Base-by-base conservation (phyloP, 1,140 invertebrate genomes). In the Anastrepha ludens region DNA sequence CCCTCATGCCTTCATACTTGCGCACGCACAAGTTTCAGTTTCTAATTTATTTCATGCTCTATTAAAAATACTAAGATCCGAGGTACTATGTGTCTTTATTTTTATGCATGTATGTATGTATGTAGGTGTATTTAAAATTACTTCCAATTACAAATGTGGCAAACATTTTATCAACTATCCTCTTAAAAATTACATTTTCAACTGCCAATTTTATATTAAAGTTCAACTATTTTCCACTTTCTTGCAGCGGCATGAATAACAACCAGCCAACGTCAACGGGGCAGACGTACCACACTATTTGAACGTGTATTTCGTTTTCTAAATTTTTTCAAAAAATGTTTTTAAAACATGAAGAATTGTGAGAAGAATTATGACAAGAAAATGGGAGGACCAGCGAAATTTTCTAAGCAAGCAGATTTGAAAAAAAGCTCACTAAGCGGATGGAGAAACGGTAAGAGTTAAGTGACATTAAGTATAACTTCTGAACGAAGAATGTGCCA, bases 161-260 rank as follows among this genome's bases (percentile, higher is more conserved):
- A 55, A 55, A 55, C 1, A 55, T 55, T 55, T 2, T 55, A 55
- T 55, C 6, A 8, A 55, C 50, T 55, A 55, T 55, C 50, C 50
- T 55, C 50, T 55, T 55, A 55, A 55, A 11, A 11, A 8, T 55
- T 55, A 11, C 50, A 11, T 55, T 55, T 55, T 55, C 11, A 55
- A 8, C 50, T 8, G 11, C 0, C 50, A 55, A 55, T 55, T 55
- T 55, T 8, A 55, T 29, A 29, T 0, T 29, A 29, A 29, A 29
- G 29, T 55, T 11, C 87, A 20, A 85, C 0, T 88, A 89, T 88
- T 91, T 88, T 90, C 88, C 74, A 91, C 88, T 90, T 90, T 89
- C 88, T 92, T 93, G 89, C 91, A 93, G 92, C 92, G 90, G 92
- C 92, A 93, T 93, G 91, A 93, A 92, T 93, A 93, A 92, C 91